These are phyloP conservation scores for Carollia perspicillata DNA, from an alignment of 2,113 vertebrate genomes.

Conservation along the genomic window DNA sequence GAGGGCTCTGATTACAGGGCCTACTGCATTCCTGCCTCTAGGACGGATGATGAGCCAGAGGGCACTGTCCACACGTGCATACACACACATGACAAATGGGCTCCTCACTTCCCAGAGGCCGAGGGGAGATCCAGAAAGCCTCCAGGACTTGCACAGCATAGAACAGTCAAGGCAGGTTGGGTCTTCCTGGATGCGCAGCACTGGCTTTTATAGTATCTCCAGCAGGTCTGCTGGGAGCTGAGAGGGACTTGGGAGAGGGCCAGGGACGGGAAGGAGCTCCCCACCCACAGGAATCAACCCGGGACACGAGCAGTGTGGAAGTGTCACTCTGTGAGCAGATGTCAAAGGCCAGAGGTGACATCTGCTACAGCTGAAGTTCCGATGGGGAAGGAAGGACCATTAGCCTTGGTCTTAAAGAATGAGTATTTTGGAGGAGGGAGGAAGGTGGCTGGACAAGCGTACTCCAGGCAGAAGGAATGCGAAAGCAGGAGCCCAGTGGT, in stretches of 20 bases:
- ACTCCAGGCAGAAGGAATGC: not conserved
- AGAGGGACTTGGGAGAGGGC: not conserved
- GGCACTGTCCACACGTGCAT: rapidly evolving
- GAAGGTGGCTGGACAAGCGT: rapidly evolving
- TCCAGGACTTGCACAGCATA: too few relatives aligned
- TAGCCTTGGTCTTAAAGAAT: not conserved
- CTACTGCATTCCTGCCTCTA: not conserved
- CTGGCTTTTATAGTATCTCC: not conserved
- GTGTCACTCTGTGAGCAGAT: not conserved
- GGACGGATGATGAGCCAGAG: rapidly evolving
- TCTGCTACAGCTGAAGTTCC: too few relatives aligned
- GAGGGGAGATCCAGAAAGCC: not conserved
- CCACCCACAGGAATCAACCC: too few relatives aligned
- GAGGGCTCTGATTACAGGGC: not conserved
- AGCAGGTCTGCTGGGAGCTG: not conserved
- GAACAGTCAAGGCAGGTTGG: rapidly evolving
- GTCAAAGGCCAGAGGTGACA: not conserved
- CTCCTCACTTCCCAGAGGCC: rapidly evolving
- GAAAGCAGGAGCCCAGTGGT: rapidly evolving
- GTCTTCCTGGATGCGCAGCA: not conserved
- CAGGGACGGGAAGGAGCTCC: not conserved
- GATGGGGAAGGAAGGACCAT: rapidly evolving
- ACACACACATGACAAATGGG: not conserved
- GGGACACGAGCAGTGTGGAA: rapidly evolving
- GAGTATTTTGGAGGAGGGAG: not conserved